Conservation (phyloP, 2,113 vertebrate genomes). For the Beaufortia kweichowensis region DNA sequence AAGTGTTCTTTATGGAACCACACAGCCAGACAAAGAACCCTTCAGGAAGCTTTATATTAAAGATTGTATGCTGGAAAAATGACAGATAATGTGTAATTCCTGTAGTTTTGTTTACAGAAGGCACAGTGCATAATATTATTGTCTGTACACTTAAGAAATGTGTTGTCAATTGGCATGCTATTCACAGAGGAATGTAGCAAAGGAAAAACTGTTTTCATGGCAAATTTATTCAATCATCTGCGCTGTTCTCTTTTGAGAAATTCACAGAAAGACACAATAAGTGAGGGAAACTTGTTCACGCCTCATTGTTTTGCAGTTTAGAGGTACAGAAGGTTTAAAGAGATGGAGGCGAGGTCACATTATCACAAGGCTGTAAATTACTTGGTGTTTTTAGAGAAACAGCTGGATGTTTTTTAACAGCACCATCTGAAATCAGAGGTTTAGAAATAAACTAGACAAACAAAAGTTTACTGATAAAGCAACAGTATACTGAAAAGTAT, state of each 20-base stretch:
- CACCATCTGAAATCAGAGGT: background rate
- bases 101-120: conserved; percentile 27
- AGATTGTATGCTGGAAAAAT: no score
- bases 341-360: background rate
- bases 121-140: conserved; percentile 20
- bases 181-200: conserved; percentile 1
- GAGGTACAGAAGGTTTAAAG: background rate
- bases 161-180: conserved; percentile 18
- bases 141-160: conserved; percentile 7
- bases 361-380: background rate
- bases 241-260: conserved; percentile 2
- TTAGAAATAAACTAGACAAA: background rate
- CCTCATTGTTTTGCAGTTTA: conserved; percentile 5
- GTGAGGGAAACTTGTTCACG: conserved; percentile 1
- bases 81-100: conserved; percentile 15
- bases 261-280: background rate
- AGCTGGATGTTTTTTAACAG: background rate
- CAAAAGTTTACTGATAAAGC: no score
- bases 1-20: no score
- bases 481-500: no score
- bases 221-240: conserved; percentile 12
- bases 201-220: conserved; percentile 22
- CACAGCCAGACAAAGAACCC: no score
- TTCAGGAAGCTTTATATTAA: no score
- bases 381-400: background rate